Evolutionary conservation across 2,888 invertebrate genomes (phyloP).

Genomic region (Microctonus aethiopoides): DNA sequence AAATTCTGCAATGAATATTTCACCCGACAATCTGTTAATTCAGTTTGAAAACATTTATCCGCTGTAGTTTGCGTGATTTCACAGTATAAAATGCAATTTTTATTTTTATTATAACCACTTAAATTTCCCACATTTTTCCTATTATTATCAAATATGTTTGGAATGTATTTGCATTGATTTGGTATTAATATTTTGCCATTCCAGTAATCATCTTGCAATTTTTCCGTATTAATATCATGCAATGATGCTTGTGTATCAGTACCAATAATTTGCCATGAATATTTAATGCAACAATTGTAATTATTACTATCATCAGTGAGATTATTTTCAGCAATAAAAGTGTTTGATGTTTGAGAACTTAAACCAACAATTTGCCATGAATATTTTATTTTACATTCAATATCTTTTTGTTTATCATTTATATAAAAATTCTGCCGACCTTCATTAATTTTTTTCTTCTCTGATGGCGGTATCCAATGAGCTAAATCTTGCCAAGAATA

Average conservation of each 20-base stretch:
- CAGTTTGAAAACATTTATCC: constrained; percentile 48
- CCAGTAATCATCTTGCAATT: constrained; percentile 40
- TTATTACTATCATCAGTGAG: not conserved
- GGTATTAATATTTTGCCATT: constrained; percentile 38
- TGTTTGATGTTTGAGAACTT: constrained; percentile 49
- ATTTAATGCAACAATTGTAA: constrained; percentile 47
- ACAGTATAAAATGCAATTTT: constrained; percentile 38
- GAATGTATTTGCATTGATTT: not conserved
- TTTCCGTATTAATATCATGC: constrained; percentile 32
- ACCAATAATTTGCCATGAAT: constrained; percentile 57
- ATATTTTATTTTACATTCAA: constrained; percentile 48
- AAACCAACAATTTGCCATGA: constrained; percentile 54
- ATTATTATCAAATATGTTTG: not conserved
- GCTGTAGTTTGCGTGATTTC: constrained; percentile 48
- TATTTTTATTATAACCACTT: not conserved
- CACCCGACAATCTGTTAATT: constrained; percentile 39
- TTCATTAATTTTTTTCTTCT: constrained; percentile 33
- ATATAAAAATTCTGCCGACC: not conserved
- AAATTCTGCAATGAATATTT: constrained; percentile 52
- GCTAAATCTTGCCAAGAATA: constrained; percentile 47
- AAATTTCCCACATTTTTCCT: not conserved
- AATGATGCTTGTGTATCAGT: constrained; percentile 48
- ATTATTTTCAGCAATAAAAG: constrained; percentile 38
- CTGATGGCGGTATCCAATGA: constrained; percentile 42
- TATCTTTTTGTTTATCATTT: not conserved